Conservation (phyloP, 2,797 vertebrate species). For the Lepilemur septentrionalis region DNA sequence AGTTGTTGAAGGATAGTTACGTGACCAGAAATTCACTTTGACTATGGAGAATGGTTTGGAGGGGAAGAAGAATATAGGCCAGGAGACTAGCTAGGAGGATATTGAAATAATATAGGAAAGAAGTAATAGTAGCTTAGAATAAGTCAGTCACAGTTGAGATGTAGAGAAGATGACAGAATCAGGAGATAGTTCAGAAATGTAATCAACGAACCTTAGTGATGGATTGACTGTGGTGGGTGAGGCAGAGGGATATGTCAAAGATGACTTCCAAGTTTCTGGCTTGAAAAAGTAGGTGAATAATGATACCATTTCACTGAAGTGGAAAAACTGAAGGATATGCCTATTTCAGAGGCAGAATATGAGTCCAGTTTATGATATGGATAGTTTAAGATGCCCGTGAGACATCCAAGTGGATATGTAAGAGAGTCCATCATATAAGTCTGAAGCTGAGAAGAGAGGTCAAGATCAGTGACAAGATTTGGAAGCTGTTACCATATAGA, state of each 20-base stretch:
- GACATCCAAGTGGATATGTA: not conserved
- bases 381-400: not conserved
- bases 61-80: not conserved
- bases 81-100: not conserved
- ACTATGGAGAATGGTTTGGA: not conserved
- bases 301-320: conserved; percentile 15
- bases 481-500: conserved; percentile 1
- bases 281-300: conserved; percentile 21
- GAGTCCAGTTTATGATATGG: not conserved
- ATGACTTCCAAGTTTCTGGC: conserved; percentile 13
- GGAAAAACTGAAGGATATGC: not conserved
- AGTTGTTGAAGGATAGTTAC: not conserved
- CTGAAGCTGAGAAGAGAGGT: conserved; percentile 9
- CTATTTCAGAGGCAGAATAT: not conserved
- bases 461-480: conserved; percentile 16
- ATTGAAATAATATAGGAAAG: not conserved
- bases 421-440: not conserved
- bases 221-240: not conserved
- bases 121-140: not conserved
- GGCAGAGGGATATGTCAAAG: not conserved
- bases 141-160: not conserved
- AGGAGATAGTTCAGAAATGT: not conserved
- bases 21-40: not conserved
- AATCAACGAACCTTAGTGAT: not conserved
- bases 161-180: not conserved